A percentile compares a stretch with the other conserved stretches of the same genome.
These are phyloP conservation scores for Montipora capricornis DNA, from an alignment of 64 coral and sea anemone genomes.

Conservation along the genomic window DNA sequence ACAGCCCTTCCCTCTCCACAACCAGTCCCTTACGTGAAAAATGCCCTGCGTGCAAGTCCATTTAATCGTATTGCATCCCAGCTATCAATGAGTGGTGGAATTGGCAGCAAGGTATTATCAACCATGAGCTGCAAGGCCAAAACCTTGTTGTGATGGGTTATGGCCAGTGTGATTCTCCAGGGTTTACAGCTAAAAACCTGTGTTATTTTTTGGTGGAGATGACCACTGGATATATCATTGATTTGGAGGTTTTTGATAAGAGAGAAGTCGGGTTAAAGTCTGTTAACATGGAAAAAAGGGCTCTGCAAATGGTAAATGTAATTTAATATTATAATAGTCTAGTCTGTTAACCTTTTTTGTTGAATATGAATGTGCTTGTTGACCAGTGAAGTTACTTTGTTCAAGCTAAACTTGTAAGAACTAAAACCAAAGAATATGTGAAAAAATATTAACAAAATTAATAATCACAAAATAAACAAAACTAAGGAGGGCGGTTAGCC, in stretches of 20 bases:
- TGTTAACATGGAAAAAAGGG: too few relatives aligned
- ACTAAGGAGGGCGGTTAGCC: not conserved
- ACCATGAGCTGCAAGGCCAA: constrained; percentile 29
- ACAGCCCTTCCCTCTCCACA: too few relatives aligned
- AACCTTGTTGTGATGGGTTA: constrained; percentile 56
- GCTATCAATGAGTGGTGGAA: constrained; percentile 69
- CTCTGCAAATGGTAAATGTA: not conserved
- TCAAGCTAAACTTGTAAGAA: not conserved
- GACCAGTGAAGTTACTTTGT: not conserved
- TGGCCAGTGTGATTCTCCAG: constrained; percentile 78
- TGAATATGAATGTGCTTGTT: not conserved
- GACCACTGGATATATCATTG: constrained; percentile 23
- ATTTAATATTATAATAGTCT: not conserved
- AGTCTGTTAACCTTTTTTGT: not conserved
- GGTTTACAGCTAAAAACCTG: constrained; percentile 4
- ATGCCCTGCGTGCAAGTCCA: too few relatives aligned
- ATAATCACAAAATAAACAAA: not conserved
- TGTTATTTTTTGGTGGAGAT: constrained; percentile 2
- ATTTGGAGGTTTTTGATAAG: constrained; percentile 40
- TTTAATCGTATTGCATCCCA: constrained; percentile 29
- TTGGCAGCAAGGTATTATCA: constrained; percentile 38
- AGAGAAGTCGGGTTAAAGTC: not conserved
- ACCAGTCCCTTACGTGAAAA: too few relatives aligned
- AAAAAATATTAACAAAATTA: not conserved
- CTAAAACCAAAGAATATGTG: not conserved